These are phyloP conservation scores for Eupeodes latifasciatus DNA, from an alignment of 2,888 invertebrate genomes.

Conservation along the genomic window DNA sequence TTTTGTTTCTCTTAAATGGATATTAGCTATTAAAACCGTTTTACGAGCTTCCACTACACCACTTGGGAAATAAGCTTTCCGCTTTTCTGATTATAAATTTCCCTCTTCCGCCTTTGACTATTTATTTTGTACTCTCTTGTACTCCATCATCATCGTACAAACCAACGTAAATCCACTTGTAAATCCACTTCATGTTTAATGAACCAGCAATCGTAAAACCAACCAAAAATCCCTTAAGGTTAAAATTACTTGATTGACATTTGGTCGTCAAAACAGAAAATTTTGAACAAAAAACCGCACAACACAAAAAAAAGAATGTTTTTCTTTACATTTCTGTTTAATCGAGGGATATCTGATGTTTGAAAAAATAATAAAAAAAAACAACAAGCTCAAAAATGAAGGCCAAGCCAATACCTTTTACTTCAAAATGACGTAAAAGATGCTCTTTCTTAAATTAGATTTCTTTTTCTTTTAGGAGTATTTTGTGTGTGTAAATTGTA, in stretches of 20 bases:
- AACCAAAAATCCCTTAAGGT: conserved; percentile 28
- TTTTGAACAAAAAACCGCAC: conserved; percentile 5
- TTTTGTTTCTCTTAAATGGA: not conserved
- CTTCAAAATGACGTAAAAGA: conserved; percentile 32
- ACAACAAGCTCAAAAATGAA: not conserved
- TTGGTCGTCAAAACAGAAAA: conserved; percentile 5
- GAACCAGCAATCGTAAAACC: conserved; percentile 61
- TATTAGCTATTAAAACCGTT: not conserved
- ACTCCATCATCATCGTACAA: conserved; percentile 27
- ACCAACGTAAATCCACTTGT: conserved; percentile 40
- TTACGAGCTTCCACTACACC: not conserved
- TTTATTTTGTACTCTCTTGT: not conserved
- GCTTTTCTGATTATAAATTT: not conserved
- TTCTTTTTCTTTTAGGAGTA: conserved; percentile 13
- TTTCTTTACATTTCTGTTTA: not conserved
- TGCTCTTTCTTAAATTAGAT: conserved; percentile 22
- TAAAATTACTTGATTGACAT: conserved; percentile 63
- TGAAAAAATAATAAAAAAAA: conserved; percentile 17
- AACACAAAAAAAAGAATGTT: conserved; percentile 9
- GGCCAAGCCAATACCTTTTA: not conserved
- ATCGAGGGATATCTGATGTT: conserved; percentile 34
- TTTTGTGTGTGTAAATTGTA: conserved; percentile 60
- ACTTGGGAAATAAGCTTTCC: not conserved
- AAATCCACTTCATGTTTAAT: conserved; percentile 65
- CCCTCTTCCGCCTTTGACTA: not conserved